phyloP scores from a whole-genome alignment of 2,113 vertebrate genomes.

The Chionis minor region DNA sequence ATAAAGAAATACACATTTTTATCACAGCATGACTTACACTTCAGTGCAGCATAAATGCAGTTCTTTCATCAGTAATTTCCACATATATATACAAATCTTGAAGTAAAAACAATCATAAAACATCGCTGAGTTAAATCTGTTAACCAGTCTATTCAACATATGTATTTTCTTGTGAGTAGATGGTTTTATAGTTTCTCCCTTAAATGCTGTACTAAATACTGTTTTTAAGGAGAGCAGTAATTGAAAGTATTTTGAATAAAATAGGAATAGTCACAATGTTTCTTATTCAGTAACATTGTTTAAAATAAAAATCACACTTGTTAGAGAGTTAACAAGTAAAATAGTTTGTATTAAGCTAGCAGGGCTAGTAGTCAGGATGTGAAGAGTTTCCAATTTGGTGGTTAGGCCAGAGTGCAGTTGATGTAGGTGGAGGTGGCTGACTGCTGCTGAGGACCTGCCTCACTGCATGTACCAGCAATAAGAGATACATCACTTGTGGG shows the following conservation, averaged over 20 bases:
- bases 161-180: background rate
- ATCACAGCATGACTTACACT: conserved; percentile 39
- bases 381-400: background rate
- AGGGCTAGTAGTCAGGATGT: background rate
- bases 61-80: conserved; percentile 51
- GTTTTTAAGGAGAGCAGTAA: background rate
- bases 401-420: background rate
- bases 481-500: background rate
- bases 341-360: background rate
- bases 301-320: background rate
- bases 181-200: background rate
- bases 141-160: background rate
- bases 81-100: background rate
- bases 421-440: background rate
- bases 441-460: background rate
- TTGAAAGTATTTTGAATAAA: background rate
- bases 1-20: conserved; percentile 37
- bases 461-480: background rate
- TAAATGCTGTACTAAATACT: background rate
- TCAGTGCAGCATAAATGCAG: background rate
- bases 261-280: background rate
- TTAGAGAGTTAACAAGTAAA: background rate
- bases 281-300: background rate
- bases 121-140: background rate
- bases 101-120: conserved; percentile 16